Conservation (phyloP, 2,888 invertebrate species). For the Drosophila tripunctata region DNA sequence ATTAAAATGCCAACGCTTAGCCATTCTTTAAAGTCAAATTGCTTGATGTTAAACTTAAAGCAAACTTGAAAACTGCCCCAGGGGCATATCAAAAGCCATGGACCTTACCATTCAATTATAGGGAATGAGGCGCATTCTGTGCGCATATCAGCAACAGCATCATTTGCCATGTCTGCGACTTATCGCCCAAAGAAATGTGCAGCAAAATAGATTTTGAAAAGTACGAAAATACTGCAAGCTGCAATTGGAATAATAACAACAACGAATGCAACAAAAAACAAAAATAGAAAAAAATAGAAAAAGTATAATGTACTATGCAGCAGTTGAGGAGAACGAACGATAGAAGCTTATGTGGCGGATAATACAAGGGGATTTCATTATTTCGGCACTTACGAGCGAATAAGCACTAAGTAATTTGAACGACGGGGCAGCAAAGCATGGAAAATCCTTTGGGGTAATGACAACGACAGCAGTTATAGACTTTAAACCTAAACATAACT, state of each 20-base stretch:
- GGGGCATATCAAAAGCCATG: slow-evolving; percentile 26
- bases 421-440: slow-evolving; percentile 61
- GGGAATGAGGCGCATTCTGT: slow-evolving; percentile 41
- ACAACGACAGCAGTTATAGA: slow-evolving; percentile 71
- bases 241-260: slow-evolving; percentile 33
- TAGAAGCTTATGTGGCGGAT: slow-evolving; percentile 75
- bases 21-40: too few relatives aligned
- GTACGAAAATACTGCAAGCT: slow-evolving; percentile 3
- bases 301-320: neutral
- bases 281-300: slow-evolving; percentile 7
- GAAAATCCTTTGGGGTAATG: slow-evolving; percentile 65
- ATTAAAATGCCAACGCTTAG: too few relatives aligned
- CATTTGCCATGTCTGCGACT: slow-evolving; percentile 81
- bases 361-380: slow-evolving; percentile 78
- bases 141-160: slow-evolving; percentile 61
- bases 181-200: slow-evolving; percentile 79
- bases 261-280: slow-evolving; percentile 13
- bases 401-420: slow-evolving; percentile 76
- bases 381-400: slow-evolving; percentile 78
- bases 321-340: slow-evolving; percentile 46
- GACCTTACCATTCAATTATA: slow-evolving; percentile 50
- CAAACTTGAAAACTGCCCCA: neutral
- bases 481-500: slow-evolving; percentile 75
- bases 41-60: neutral
- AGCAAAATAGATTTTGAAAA: slow-evolving; percentile 67